Conservation (phyloP, 1,140 invertebrate species). For the Caenorhabditis inopinata region DNA sequence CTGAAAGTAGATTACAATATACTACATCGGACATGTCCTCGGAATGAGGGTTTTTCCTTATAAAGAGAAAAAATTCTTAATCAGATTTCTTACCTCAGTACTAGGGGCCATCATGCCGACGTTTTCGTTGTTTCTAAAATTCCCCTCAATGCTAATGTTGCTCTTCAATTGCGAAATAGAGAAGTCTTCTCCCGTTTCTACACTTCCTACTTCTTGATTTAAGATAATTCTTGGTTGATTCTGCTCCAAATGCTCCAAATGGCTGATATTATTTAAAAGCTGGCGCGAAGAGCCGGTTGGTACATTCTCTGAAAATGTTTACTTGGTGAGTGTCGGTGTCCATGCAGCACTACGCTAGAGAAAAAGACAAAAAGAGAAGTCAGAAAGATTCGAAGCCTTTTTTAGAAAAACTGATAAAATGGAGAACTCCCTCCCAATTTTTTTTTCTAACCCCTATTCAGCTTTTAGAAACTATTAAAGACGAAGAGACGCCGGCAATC, state of each 20-base stretch:
- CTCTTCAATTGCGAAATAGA: too few species aligned
- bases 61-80: too few species aligned
- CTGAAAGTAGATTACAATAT: neutral
- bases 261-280: neutral
- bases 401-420: neutral
- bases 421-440: neutral
- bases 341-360: too few species aligned
- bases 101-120: slow-evolving; percentile 24
- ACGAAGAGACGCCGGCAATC: too few species aligned
- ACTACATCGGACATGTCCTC: too few species aligned
- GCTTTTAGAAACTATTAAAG: too few species aligned
- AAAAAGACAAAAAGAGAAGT: neutral
- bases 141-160: neutral
- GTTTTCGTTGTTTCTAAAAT: neutral
- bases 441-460: neutral
- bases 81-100: neutral
- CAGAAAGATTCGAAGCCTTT: neutral
- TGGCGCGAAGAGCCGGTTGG: neutral
- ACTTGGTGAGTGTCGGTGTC: neutral
- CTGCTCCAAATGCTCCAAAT: neutral
- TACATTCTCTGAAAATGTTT: neutral
- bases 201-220: neutral
- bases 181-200: too few species aligned
- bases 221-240: neutral
- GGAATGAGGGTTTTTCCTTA: too few species aligned